Evolutionary conservation across 1,140 invertebrate species (phyloP).

Genomic region (Drosophila tropicalis): DNA sequence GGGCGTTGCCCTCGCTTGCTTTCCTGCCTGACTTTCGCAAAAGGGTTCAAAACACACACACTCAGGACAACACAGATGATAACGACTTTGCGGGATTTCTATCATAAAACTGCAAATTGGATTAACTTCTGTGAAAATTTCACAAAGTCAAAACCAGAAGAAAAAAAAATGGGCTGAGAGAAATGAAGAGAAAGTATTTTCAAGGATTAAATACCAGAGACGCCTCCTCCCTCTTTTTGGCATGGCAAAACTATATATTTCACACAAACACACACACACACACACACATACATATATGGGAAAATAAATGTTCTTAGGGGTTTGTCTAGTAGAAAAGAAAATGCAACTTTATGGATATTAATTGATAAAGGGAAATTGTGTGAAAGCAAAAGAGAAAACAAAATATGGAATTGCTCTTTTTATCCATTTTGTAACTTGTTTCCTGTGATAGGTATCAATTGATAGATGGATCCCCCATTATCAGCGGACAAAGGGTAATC

Average conservation of each 20-base stretch:
- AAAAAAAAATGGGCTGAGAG: slow-evolving; percentile 46
- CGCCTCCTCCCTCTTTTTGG: neutral
- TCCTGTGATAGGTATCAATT: no score
- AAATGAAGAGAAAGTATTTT: slow-evolving; percentile 24
- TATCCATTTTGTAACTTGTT: no score
- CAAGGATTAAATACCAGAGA: slow-evolving; percentile 33
- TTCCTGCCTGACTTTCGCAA: slow-evolving; percentile 42
- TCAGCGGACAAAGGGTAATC: no score
- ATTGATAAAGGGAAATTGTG: no score
- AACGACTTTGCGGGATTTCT: slow-evolving; percentile 71
- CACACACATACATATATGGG: neutral
- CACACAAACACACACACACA: neutral
- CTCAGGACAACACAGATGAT: slow-evolving; percentile 49
- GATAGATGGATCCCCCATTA: no score
- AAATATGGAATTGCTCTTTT: no score
- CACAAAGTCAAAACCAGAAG: slow-evolving; percentile 11
- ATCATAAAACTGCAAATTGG: slow-evolving; percentile 75
- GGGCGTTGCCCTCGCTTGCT: slow-evolving; percentile 47
- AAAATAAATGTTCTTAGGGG: neutral
- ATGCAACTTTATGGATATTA: no score
- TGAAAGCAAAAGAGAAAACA: no score
- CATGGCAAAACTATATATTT: slow-evolving; percentile 2
- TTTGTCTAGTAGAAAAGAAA: neutral
- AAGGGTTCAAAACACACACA: slow-evolving; percentile 54
- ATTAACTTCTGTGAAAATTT: slow-evolving; percentile 77